A percentile compares a stretch with the other conserved stretches of the same genome.
phyloP scores from a whole-genome alignment of 2,888 invertebrate genomes.

The Tipula lateralis region DNA sequence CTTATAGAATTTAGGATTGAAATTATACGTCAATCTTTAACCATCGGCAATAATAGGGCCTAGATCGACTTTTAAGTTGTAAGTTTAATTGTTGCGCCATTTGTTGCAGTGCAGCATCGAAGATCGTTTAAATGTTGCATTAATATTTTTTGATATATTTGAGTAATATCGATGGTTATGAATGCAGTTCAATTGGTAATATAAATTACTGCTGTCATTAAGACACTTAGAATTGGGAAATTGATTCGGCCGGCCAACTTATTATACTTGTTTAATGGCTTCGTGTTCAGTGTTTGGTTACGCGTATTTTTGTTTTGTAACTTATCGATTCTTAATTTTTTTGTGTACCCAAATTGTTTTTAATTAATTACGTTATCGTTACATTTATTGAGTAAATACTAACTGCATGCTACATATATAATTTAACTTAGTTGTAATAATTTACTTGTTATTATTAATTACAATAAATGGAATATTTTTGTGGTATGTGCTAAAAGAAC shows the following conservation, averaged over 20 bases:
- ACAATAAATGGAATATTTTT: background rate
- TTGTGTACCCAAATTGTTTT: background rate
- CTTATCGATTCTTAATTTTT: background rate
- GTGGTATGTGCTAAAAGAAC: background rate
- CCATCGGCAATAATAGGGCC: too few relatives aligned
- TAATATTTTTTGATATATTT: too few relatives aligned
- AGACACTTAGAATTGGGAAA: too few relatives aligned
- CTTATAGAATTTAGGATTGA: too few relatives aligned
- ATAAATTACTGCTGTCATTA: background rate
- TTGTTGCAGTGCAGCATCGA: too few relatives aligned
- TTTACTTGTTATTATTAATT: background rate
- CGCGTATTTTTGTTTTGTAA: background rate
- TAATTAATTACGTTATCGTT: background rate
- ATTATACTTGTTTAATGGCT: background rate
- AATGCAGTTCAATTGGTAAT: background rate
- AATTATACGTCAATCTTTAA: too few relatives aligned
- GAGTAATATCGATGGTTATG: background rate
- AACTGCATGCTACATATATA: background rate
- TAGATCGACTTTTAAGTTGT: too few relatives aligned
- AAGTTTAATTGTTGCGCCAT: too few relatives aligned
- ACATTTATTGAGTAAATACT: background rate
- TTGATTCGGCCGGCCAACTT: background rate
- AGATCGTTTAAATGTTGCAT: too few relatives aligned
- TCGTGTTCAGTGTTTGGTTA: background rate
- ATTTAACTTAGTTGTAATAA: background rate